Conservation (phyloP, 1,140 invertebrate genomes). For the Tetramorium simillimum region DNA sequence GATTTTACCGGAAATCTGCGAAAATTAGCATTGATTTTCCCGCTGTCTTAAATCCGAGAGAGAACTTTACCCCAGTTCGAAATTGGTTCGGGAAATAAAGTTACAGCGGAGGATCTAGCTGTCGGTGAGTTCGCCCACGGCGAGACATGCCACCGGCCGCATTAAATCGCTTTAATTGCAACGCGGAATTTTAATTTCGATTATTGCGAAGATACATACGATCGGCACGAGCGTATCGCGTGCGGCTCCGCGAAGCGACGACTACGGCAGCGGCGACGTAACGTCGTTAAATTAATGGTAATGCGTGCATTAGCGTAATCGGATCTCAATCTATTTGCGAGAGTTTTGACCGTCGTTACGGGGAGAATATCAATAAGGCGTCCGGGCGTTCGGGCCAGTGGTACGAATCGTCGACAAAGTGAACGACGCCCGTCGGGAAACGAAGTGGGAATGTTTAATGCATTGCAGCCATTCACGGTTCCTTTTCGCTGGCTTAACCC, state of each 20-base stretch:
- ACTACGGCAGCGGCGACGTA: neutral
- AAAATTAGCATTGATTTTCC: neutral
- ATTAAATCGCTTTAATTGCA: conserved; percentile 32
- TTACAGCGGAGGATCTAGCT: neutral
- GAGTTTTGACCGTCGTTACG: conserved; percentile 9
- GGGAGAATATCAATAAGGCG: conserved; percentile 5
- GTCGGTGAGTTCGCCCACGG: neutral
- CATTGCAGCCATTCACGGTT: conserved; percentile 31
- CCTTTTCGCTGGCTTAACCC: conserved; percentile 38
- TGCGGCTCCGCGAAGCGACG: neutral
- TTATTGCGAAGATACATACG: neutral
- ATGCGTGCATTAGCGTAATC: neutral
- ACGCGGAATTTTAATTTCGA: conserved; percentile 4
- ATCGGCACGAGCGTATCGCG: conserved; percentile 24
- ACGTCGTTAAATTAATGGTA: conserved; percentile 25
- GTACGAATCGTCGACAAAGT: conserved; percentile 14
- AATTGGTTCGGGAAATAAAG: neutral
- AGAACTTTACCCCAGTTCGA: neutral
- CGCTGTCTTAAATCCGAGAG: neutral
- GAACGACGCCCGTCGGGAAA: conserved; percentile 11
- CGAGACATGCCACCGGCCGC: neutral
- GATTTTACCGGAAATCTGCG: neutral
- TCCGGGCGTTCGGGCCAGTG: neutral
- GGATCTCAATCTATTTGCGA: neutral
- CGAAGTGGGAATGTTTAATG: conserved; percentile 41